A percentile compares a stretch with the other conserved stretches of the same genome.
Evolutionary conservation across 2,888 invertebrate species (phyloP).

Genomic region (Phlogophora meticulosa): DNA sequence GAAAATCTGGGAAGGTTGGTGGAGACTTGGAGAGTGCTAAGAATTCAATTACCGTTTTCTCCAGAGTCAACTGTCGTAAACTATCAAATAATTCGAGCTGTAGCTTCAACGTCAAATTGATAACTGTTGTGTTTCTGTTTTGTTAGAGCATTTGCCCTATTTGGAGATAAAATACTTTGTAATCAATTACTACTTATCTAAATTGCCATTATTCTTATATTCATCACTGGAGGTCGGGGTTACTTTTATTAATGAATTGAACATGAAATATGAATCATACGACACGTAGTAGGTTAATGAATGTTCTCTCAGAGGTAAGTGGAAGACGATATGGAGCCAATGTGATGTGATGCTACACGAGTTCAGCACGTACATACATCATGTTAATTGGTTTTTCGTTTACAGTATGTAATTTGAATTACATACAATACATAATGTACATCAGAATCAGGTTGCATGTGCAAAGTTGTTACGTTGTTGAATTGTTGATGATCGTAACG

Average conservation of each 20-base stretch:
- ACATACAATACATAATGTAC: slow-evolving; percentile 51
- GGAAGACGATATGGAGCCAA: background rate
- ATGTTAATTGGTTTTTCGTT: slow-evolving; percentile 29
- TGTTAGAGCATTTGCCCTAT: slow-evolving; percentile 16
- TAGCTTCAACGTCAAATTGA: no score
- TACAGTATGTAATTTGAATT: slow-evolving; percentile 33
- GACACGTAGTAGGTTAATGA: slow-evolving; percentile 9
- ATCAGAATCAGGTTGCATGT: slow-evolving; percentile 61
- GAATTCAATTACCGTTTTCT: background rate
- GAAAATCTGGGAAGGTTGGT: background rate
- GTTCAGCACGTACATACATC: background rate
- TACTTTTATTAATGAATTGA: slow-evolving; percentile 35
- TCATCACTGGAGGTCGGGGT: slow-evolving; percentile 37
- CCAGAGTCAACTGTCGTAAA: background rate
- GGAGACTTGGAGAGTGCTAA: background rate
- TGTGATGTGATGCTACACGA: slow-evolving; percentile 2
- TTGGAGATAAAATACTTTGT: slow-evolving; percentile 20
- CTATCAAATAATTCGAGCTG: slow-evolving; percentile 4
- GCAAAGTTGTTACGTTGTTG: slow-evolving; percentile 65
- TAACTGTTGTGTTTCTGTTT: no score
- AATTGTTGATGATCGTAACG: slow-evolving; percentile 64
- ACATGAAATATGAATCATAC: slow-evolving; percentile 17
- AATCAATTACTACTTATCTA: slow-evolving; percentile 20
- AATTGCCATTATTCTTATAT: slow-evolving; percentile 20
- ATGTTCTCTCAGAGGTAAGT: slow-evolving; percentile 23